Percentiles rank a stretch among this genome's conserved stretches.
Conservation (phyloP, 2,888 invertebrate genomes). For the Tinea semifulvella region DNA sequence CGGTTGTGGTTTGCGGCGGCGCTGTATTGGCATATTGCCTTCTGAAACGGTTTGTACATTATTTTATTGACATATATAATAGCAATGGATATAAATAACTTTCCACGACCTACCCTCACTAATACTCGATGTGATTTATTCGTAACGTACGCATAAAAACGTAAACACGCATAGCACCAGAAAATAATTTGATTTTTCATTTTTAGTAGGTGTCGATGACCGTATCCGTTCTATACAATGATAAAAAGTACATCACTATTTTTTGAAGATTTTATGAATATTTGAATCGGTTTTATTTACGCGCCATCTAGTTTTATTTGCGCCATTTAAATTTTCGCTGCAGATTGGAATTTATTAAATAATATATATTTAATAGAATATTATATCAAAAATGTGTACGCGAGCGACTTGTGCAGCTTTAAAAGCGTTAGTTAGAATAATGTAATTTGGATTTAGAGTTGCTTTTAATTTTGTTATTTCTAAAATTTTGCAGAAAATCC, state of each 20-base stretch:
- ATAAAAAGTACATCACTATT: conserved; percentile 41
- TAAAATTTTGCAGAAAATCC: conserved; percentile 71
- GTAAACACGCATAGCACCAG: too few relatives aligned
- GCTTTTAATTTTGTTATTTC: not conserved
- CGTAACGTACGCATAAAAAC: too few relatives aligned
- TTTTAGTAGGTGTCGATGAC: conserved; percentile 17
- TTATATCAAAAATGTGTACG: conserved; percentile 43
- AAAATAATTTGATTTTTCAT: too few relatives aligned
- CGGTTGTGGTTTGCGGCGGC: conserved; percentile 61
- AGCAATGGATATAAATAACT: too few relatives aligned
- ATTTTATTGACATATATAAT: not conserved
- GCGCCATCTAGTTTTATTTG: conserved; percentile 15
- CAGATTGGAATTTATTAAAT: conserved; percentile 19
- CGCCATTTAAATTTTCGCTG: conserved; percentile 17
- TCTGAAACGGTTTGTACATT: conserved; percentile 60
- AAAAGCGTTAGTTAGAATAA: conserved; percentile 63
- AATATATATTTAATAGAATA: too few relatives aligned
- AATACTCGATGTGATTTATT: too few relatives aligned
- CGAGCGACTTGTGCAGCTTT: conserved; percentile 58
- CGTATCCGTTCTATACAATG: conserved; percentile 31
- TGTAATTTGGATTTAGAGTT: conserved; percentile 16
- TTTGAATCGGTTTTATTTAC: conserved; percentile 14
- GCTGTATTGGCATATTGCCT: conserved; percentile 62
- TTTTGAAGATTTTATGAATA: conserved; percentile 21
- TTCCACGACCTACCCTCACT: too few relatives aligned